Percentiles rank a stretch among this genome's conserved stretches.
Conservation (phyloP, 1,140 invertebrate genomes). For the Cataglyphis hispanica region DNA sequence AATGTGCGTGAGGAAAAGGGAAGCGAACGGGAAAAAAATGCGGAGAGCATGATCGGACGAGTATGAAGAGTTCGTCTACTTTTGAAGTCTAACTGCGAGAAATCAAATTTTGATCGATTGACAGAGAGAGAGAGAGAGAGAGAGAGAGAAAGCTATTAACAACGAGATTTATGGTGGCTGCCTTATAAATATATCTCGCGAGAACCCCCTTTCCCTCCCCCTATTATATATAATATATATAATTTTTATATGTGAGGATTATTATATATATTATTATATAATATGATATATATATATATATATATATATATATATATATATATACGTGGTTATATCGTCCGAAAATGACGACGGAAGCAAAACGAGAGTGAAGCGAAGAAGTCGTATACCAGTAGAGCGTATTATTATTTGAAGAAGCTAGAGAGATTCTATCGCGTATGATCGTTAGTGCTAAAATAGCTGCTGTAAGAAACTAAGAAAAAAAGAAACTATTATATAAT, state of each 20-base stretch:
- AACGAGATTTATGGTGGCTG: slow-evolving; percentile 65
- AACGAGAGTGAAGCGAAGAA: slow-evolving; percentile 34
- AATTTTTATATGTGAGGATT: slow-evolving; percentile 24
- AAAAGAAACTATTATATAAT: slow-evolving; percentile 84
- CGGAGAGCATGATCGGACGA: slow-evolving; percentile 12
- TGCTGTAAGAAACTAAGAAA: slow-evolving; percentile 83
- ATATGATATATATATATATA: slow-evolving; percentile 45
- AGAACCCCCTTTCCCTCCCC: background rate
- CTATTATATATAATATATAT: slow-evolving; percentile 66
- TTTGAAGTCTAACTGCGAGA: slow-evolving; percentile 29
- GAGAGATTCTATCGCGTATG: slow-evolving; percentile 76
- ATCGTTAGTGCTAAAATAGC: slow-evolving; percentile 84
- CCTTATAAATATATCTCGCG: slow-evolving; percentile 68
- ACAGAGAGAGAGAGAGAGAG: background rate
- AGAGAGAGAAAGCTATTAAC: slow-evolving; percentile 10
- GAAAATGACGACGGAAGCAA: slow-evolving; percentile 25
- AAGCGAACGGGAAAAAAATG: background rate
- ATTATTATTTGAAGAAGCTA: slow-evolving; percentile 69
- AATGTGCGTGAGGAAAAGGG: background rate
- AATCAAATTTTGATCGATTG: slow-evolving; percentile 1
- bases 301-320: slow-evolving; percentile 42
- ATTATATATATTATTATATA: slow-evolving; percentile 66
- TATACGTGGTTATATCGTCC: slow-evolving; percentile 51
- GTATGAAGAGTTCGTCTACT: slow-evolving; percentile 22
- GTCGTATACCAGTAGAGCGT: slow-evolving; percentile 74